Base-by-base conservation (phyloP, 2,797 vertebrate genomes). In the Phoebastria nigripes region DNA sequence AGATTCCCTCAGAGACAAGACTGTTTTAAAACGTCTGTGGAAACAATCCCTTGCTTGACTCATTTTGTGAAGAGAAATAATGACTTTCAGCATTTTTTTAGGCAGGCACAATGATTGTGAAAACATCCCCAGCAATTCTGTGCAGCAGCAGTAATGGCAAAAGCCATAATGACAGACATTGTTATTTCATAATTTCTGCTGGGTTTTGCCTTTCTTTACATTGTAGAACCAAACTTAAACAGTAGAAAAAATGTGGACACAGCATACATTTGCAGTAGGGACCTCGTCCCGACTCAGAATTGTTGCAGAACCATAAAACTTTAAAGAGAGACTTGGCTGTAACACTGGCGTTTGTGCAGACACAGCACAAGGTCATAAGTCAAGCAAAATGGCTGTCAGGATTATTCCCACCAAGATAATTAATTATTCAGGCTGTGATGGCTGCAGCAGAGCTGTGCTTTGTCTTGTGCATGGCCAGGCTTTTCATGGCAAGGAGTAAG, bases 151-250 rank as follows among this genome's bases (percentile, higher is more conserved):
- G 39, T 67, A 87, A 90, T 47, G 51, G 42, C 74, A 90, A 90
- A 92, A 93, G 24, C 71, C 47, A 39, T 81, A 87, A 82, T 59
- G 83, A 62, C 31, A 87, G 39, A 67, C 63, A 65, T 15, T 79
- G 61, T 71, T 96, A 82, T 96, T 96, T 96, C 81, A 94, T 73
- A 82, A 46, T 91, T 97, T 97, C 78, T 97, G 61, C 65, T 74
- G 56, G 55, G 28, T 88, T 96, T 95, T 89, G 77, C 35, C 29
- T 87, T 95, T 93, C 72, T 96, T 82, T 81, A n/a, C 44, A 55
- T 51, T 51, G 74, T 55, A 39, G 65, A 87, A 63, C 25, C 61
- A 61, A 89, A 90, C 81, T 88, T 91, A 74, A 95, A 87, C 9
- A 87, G 39, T 67, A 72, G 58, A 39, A 84, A 66, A 91, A 26